Evolutionary conservation across 2,113 vertebrate species (phyloP), one percentile per base, ranked within the genome.

Genomic region (Eclectus roratus): DNA sequence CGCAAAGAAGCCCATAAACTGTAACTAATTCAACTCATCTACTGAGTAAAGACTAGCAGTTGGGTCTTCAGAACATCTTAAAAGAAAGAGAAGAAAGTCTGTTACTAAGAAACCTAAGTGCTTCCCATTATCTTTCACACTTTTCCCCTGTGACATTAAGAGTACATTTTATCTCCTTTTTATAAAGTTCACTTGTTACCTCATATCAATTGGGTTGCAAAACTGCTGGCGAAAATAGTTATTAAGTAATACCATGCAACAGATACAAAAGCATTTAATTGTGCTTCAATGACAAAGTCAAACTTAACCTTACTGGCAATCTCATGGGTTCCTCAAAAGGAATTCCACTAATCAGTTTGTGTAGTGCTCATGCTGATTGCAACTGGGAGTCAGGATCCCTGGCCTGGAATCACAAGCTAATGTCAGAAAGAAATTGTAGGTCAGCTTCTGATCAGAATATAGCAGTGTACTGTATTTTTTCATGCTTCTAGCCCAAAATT

Each of bases 191-290:
- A 61, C 55, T 85, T 82, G 73, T 91, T 77, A 91, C 37, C 18
- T 92, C 15, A 17, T 64, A 71, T 46, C 41, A 68, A 14, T 76
- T 52, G 16, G n/a, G 37, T 19, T 82, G 83, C 41, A 70, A 66
- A 93, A 76, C 28, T 74, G 47, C 35, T 69, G 43, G 43, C 66
- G 27, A 96, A 95, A 72, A 84, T 9, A 82, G 37, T 58, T 73
- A 84, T 91, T 88, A 65, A 44, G 52, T 63, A 88, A 81, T 84
- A 79, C 25, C 44, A 68, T 20, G 23, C 56, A 74, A 74, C 15
- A 76, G n/a, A 76, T 58, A 78, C n/a, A 93, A 91, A 91, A 78
- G 43, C 58, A 92, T 92, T 86, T 88, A 88, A 70, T 41, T 84
- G n/a, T 68, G 37, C 60, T 91, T 76, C 61, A 81, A 72, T 27